These are phyloP conservation scores for Nesoenas mayeri DNA, from an alignment of 2,113 vertebrate species.

Conservation along the genomic window DNA sequence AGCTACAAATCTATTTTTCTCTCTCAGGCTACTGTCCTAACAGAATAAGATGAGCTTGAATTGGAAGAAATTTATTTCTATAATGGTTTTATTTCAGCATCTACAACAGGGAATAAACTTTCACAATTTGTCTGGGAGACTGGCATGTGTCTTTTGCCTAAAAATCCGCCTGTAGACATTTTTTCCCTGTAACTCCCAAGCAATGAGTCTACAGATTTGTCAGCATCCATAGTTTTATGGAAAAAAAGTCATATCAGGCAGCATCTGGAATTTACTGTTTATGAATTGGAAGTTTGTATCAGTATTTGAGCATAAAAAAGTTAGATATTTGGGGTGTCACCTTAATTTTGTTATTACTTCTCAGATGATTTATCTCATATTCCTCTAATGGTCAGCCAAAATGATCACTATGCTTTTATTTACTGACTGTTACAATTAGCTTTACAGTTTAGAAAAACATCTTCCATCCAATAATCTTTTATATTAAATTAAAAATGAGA, in stretches of 20 bases:
- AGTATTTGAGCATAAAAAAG: neutral
- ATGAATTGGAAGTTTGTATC: neutral
- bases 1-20: neutral
- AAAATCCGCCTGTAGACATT: neutral
- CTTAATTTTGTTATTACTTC: neutral
- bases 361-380: neutral
- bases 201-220: neutral
- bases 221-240: neutral
- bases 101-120: neutral
- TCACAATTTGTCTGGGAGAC: neutral
- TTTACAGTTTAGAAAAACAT: neutral
- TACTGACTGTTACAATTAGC: neutral
- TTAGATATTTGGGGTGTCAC: neutral
- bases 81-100: conserved; percentile 8
- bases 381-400: neutral
- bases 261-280: neutral
- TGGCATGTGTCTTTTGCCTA: neutral
- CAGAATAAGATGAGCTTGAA: neutral
- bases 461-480: neutral
- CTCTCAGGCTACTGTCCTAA: neutral
- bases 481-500: neutral
- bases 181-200: neutral
- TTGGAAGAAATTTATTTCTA: neutral
- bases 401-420: neutral
- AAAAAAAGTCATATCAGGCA: neutral